Conservation (phyloP, 2,888 invertebrate genomes). For the Portevinia maculata region DNA sequence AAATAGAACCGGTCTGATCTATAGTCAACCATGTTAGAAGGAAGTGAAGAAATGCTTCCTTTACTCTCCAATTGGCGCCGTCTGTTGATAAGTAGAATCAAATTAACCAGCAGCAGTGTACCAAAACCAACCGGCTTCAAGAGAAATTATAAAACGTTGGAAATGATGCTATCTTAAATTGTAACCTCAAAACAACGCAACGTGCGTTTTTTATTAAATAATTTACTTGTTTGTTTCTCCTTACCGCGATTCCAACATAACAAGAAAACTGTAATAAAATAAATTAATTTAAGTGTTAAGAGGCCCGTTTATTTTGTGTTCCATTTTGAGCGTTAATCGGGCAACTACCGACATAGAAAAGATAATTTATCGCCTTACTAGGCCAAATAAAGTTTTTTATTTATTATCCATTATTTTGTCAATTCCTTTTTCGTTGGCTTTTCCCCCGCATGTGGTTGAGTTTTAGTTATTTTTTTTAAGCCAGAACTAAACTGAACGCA, state of each 20-base stretch:
- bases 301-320: slow-evolving; percentile 18
- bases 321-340: slow-evolving; percentile 27
- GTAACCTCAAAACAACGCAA: neutral
- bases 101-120: too few species aligned
- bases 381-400: slow-evolving; percentile 51
- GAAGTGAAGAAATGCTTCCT: too few species aligned
- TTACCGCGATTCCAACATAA: neutral
- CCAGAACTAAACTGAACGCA: slow-evolving; percentile 44
- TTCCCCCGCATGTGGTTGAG: neutral
- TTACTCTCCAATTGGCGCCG: too few species aligned
- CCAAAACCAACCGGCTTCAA: too few species aligned
- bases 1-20: too few species aligned
- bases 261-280: neutral
- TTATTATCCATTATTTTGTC: slow-evolving; percentile 51
- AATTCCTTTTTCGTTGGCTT: slow-evolving; percentile 17
- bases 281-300: slow-evolving; percentile 29
- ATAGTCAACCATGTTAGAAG: too few species aligned
- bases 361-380: slow-evolving; percentile 48
- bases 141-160: too few species aligned
- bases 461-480: slow-evolving; percentile 22
- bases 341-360: slow-evolving; percentile 48
- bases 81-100: too few species aligned
- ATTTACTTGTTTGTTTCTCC: neutral
- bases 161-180: too few species aligned
- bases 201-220: neutral